Conservation (phyloP, 2,113 vertebrate species). For the Thalassarche chlororhynchos region DNA sequence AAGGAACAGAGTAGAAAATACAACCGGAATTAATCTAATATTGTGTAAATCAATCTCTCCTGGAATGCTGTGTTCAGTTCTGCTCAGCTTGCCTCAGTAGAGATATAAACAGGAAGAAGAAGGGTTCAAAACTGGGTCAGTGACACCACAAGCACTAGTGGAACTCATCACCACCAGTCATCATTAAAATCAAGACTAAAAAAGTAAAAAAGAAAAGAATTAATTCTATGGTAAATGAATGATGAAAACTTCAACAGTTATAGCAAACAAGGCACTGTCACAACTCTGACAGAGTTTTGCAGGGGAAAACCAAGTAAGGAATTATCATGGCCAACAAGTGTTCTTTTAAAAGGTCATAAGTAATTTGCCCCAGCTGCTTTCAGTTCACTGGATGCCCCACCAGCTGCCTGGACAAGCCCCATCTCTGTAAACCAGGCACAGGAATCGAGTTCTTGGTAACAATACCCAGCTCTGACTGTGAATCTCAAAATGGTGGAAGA, state of each 20-base stretch:
- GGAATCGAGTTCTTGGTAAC: background rate
- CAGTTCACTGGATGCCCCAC: background rate
- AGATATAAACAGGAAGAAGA: constrained; percentile 35
- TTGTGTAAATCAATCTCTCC: constrained; percentile 4
- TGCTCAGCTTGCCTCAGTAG: background rate
- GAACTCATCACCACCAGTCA: background rate
- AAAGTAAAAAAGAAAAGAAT: background rate
- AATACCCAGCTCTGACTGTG: background rate
- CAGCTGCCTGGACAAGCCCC: background rate
- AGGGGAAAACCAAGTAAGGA: background rate
- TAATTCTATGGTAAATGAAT: background rate
- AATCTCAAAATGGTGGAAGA: background rate
- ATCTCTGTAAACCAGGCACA: background rate
- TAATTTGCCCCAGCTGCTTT: background rate
- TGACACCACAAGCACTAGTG: background rate
- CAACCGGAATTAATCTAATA: constrained; percentile 4
- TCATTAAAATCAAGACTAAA: background rate
- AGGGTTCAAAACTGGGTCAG: constrained; percentile 16
- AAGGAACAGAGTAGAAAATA: background rate
- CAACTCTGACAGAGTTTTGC: background rate
- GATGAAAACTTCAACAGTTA: background rate
- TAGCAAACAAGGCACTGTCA: background rate
- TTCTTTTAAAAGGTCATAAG: background rate
- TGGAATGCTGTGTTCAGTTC: background rate
- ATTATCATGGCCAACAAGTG: background rate